Conservation (phyloP, 2,888 invertebrate species). For the Gari tellinella region DNA sequence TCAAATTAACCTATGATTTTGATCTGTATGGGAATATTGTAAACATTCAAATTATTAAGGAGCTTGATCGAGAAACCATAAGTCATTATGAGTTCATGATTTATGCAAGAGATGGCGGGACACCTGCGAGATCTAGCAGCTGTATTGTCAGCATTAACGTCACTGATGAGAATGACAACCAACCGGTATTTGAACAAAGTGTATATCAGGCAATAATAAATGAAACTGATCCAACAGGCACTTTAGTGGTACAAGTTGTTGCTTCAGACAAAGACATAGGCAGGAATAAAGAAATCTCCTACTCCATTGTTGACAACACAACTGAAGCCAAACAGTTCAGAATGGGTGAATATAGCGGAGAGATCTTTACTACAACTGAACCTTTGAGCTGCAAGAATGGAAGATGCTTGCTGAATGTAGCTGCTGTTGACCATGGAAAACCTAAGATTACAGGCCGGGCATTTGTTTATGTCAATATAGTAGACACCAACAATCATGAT, state of each 20-base stretch:
- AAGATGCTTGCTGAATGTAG: constrained; percentile 97
- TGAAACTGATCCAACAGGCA: constrained; percentile 96
- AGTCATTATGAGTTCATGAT: constrained; percentile 94
- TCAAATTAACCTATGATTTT: constrained; percentile 93
- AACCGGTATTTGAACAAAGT: constrained; percentile 95
- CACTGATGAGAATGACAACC: constrained; percentile 96
- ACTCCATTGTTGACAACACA: constrained; percentile 92
- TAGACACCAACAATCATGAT: constrained; percentile 82
- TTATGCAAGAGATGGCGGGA: constrained; percentile 90
- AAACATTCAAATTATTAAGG: constrained; percentile 95
- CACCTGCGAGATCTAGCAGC: constrained; percentile 69
- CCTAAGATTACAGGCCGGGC: constrained; percentile 92
- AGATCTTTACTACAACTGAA: constrained; percentile 89
- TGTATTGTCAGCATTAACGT: constrained; percentile 86
- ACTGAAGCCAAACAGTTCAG: constrained; percentile 90
- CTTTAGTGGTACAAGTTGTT: constrained; percentile 94
- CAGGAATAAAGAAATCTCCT: constrained; percentile 93
- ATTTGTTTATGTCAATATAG: constrained; percentile 78
- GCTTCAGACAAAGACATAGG: constrained; percentile 97
- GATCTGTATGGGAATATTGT: constrained; percentile 84
- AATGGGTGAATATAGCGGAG: constrained; percentile 96
- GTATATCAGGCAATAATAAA: constrained; percentile 96
- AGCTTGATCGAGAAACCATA: constrained; percentile 94
- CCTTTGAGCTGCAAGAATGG: constrained; percentile 64
- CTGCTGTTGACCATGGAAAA: constrained; percentile 95